phyloP scores from a whole-genome alignment of 1,140 invertebrate genomes.

The Sipha flava region DNA sequence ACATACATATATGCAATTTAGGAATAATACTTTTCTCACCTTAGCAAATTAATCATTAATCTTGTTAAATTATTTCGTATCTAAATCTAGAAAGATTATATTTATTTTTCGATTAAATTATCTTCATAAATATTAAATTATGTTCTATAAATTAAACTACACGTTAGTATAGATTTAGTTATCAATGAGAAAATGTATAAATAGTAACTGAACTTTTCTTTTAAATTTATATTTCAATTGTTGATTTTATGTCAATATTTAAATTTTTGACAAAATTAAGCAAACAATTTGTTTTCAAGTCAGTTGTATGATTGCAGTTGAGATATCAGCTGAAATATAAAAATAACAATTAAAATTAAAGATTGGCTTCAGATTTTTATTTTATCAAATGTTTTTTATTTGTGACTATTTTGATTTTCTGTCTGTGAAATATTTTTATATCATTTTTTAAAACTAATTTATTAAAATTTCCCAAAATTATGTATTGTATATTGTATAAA shows the following conservation, averaged over 20 bases:
- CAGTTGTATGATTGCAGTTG: neutral
- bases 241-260: neutral
- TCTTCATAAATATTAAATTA: too few species aligned
- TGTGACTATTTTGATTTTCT: neutral
- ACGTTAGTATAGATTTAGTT: neutral
- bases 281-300: slow-evolving; percentile 1
- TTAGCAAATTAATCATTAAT: too few species aligned
- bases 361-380: neutral
- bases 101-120: too few species aligned
- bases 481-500: too few species aligned
- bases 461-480: too few species aligned
- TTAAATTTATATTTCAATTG: neutral
- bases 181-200: neutral
- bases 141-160: too few species aligned
- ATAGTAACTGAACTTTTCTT: neutral
- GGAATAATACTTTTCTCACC: too few species aligned
- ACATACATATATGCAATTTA: too few species aligned
- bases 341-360: neutral
- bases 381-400: neutral
- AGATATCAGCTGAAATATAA: neutral
- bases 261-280: neutral
- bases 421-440: neutral
- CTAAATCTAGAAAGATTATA: too few species aligned
- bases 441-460: neutral
- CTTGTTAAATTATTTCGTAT: too few species aligned